These are phyloP conservation scores for Lissonota sp. DNA, from an alignment of 2,888 invertebrate genomes.

Conservation along the genomic window DNA sequence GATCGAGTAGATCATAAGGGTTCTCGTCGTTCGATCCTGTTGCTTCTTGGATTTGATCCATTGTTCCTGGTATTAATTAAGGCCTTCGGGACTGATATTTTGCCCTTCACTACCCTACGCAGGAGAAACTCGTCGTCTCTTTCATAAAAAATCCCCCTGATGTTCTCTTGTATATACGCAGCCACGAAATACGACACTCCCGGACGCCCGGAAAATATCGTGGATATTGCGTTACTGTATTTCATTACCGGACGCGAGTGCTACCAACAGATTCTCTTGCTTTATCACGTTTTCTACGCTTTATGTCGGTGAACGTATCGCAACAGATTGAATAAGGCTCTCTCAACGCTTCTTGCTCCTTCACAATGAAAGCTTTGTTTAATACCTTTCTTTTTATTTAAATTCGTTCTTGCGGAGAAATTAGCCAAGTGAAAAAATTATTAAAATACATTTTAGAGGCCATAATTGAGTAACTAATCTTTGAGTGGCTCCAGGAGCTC, in stretches of 20 bases:
- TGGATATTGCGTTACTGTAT: slow-evolving; percentile 82
- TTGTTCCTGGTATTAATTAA: slow-evolving; percentile 43
- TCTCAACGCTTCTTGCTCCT: too few relatives aligned
- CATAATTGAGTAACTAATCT: too few relatives aligned
- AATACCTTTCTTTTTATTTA: too few relatives aligned
- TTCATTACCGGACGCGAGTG: slow-evolving; percentile 77
- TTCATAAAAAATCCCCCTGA: slow-evolving; percentile 2
- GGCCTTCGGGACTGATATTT: slow-evolving; percentile 9
- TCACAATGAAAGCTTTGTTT: too few relatives aligned
- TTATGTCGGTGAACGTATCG: slow-evolving; percentile 19
- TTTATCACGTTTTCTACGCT: slow-evolving; percentile 37
- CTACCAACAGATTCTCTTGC: slow-evolving; percentile 46
- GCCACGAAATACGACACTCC: slow-evolving; percentile 77
- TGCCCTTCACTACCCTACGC: slow-evolving; percentile 19
- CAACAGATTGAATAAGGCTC: too few relatives aligned
- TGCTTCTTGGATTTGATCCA: slow-evolving; percentile 27
- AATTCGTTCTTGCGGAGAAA: too few relatives aligned
- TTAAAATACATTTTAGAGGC: too few relatives aligned
- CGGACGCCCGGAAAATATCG: slow-evolving; percentile 76
- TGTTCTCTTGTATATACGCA: neutral
- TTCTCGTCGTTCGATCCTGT: slow-evolving; percentile 23
- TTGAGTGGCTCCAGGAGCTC: too few relatives aligned
- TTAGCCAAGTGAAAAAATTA: too few relatives aligned
- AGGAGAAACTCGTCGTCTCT: neutral
- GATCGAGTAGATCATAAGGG: slow-evolving; percentile 34